Conservation (phyloP, 2,113 vertebrate genomes). For the Plestiodon gilberti region DNA sequence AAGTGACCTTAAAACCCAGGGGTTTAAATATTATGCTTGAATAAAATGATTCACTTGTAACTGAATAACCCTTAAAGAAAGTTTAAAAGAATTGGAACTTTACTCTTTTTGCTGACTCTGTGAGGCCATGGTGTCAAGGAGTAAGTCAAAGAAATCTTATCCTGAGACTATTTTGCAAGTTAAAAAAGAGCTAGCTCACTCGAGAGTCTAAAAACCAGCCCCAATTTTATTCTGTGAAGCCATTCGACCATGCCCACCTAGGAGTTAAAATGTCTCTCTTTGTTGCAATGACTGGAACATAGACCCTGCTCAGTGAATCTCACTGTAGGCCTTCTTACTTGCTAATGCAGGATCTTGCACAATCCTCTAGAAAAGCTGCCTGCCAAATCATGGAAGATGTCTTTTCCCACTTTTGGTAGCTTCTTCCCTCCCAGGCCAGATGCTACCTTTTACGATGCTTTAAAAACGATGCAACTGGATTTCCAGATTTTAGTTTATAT, state of each 20-base stretch:
- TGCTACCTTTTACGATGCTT: too few relatives aligned
- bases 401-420: background rate
- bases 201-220: conserved; percentile 7
- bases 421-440: too few relatives aligned
- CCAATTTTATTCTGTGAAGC: conserved; percentile 17
- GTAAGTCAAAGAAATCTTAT: background rate
- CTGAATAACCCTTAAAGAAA: background rate
- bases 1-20: background rate
- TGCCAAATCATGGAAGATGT: background rate
- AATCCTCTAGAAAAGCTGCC: background rate
- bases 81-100: background rate
- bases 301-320: background rate
- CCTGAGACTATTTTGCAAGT: background rate
- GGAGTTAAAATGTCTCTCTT: background rate
- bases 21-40: background rate
- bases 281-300: background rate
- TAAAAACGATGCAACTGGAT: too few relatives aligned
- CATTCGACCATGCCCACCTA: background rate
- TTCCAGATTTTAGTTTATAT: too few relatives aligned
- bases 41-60: background rate
- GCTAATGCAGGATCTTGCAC: background rate
- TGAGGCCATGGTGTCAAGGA: background rate
- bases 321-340: background rate
- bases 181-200: conserved; percentile 6
- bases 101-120: background rate